Conservation (phyloP, 2,113 vertebrate species). For the Lampris incognitus region DNA sequence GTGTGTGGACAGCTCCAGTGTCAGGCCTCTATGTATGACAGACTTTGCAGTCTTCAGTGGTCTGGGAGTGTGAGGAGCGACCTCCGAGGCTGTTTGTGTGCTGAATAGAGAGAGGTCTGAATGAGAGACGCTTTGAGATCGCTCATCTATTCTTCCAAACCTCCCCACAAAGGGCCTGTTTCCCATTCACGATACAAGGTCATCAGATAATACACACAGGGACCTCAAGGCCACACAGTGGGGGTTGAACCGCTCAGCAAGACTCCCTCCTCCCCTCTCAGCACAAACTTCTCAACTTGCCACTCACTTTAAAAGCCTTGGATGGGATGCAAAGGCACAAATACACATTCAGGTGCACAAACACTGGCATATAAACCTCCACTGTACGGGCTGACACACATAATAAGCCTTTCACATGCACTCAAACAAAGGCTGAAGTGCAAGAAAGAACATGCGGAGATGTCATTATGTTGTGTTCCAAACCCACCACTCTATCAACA, state of each 20-base stretch:
- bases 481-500: constrained; percentile 21
- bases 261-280: constrained; percentile 39
- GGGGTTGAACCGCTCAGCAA: constrained; percentile 53
- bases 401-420: constrained; percentile 21
- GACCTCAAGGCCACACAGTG: constrained; percentile 68
- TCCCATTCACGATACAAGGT: constrained; percentile 78
- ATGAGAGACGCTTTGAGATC: constrained; percentile 66
- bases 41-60: constrained; percentile 34
- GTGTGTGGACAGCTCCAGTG: constrained; percentile 13
- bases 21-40: constrained; percentile 36
- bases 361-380: constrained; percentile 28
- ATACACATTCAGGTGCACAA: constrained; percentile 29
- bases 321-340: constrained; percentile 25
- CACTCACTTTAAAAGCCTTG: constrained; percentile 27
- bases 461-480: too few relatives aligned
- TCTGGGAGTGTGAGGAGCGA: constrained; percentile 39
- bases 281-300: constrained; percentile 34
- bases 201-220: constrained; percentile 73
- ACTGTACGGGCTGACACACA: background rate
- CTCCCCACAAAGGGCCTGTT: constrained; percentile 69
- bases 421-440: background rate
- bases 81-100: constrained; percentile 48
- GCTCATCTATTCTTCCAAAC: constrained; percentile 54
- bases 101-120: constrained; percentile 56
- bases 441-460: background rate